Conservation (phyloP, 2,113 vertebrate species). For the Lamprologus lemairii region DNA sequence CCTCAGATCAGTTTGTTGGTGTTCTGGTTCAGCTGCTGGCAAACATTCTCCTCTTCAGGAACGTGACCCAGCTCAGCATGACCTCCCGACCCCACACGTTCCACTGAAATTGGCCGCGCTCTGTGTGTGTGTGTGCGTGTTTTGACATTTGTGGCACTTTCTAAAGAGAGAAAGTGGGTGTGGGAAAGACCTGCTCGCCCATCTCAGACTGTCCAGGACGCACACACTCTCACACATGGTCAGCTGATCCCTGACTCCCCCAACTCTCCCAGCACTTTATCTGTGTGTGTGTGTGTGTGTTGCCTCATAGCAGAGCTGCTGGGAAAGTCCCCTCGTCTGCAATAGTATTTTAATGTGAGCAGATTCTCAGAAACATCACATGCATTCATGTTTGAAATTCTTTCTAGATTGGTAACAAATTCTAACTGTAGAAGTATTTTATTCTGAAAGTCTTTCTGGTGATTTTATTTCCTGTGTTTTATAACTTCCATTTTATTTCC, state of each 20-base stretch:
- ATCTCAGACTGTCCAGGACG: background rate
- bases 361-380: background rate
- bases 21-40: background rate
- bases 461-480: background rate
- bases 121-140: background rate
- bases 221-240: slow-evolving; percentile 11
- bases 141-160: slow-evolving; percentile 35
- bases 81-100: slow-evolving; percentile 39
- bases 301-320: background rate
- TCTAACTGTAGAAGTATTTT: background rate
- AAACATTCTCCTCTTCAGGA: background rate
- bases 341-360: background rate
- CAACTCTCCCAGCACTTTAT: slow-evolving; percentile 34
- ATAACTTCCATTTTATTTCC: background rate
- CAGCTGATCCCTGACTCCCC: slow-evolving; percentile 43
- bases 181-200: slow-evolving; percentile 41
- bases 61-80: background rate
- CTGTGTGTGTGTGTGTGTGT: background rate
- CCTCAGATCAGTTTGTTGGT: background rate
- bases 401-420: background rate
- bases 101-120: background rate
- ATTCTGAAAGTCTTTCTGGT: background rate
- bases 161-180: slow-evolving; percentile 43
- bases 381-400: background rate
- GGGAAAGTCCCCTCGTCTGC: slow-evolving; percentile 20